A percentile compares a stretch with the other conserved stretches of the same genome.
phyloP scores from a whole-genome alignment of 1,140 invertebrate species.

The Sitodiplosis mosellana region DNA sequence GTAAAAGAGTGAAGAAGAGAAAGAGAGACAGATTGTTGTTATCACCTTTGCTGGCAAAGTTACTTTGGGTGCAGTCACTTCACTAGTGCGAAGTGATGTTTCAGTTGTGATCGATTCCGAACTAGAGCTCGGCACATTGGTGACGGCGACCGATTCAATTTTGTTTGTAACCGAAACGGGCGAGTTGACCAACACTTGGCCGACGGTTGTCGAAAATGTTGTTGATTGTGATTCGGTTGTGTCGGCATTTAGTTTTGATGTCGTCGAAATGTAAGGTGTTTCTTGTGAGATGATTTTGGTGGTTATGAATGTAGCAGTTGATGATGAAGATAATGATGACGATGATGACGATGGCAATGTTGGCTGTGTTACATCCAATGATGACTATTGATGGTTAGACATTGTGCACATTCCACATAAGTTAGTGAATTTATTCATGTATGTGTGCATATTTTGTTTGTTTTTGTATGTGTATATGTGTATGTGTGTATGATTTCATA shows the following conservation, averaged over 20 bases:
- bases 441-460: too few species aligned
- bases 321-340: constrained; percentile 1
- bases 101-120: not conserved
- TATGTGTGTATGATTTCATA: too few species aligned
- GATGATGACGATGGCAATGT: constrained; percentile 1
- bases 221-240: constrained; percentile 9
- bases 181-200: not conserved
- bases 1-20: too few species aligned
- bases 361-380: constrained; percentile 3
- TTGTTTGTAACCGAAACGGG: constrained; percentile 2
- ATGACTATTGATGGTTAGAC: not conserved
- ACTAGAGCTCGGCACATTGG: constrained; percentile 4
- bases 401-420: too few species aligned
- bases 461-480: too few species aligned
- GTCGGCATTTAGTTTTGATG: constrained; percentile 9
- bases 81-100: too few species aligned
- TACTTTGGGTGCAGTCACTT: too few species aligned
- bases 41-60: not conserved
- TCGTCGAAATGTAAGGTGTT: constrained; percentile 2
- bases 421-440: too few species aligned
- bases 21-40: not conserved
- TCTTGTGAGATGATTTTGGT: not conserved
- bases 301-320: not conserved
- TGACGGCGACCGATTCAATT: not conserved
- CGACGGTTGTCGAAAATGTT: not conserved